Conservation (phyloP, 2,888 invertebrate genomes). For the Timema cristinae region DNA sequence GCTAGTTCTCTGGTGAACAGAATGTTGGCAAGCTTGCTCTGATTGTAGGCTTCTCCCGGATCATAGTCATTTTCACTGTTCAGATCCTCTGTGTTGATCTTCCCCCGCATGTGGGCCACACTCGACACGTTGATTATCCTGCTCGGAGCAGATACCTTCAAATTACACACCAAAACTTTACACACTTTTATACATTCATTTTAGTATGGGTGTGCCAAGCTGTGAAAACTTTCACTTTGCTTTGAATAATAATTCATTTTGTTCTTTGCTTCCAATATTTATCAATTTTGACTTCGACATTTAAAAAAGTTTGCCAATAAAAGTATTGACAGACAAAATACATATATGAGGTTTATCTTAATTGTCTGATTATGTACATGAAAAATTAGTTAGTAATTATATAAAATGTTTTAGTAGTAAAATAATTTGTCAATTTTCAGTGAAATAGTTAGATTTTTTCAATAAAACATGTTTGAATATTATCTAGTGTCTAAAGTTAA, state of each 20-base stretch:
- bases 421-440: not conserved
- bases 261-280: too few species aligned
- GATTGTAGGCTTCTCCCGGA: conserved; percentile 62
- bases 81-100: conserved; percentile 63
- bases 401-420: conserved; percentile 1
- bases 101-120: conserved; percentile 62
- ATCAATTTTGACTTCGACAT: too few species aligned
- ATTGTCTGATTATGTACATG: not conserved
- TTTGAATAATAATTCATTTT: too few species aligned
- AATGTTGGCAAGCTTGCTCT: conserved; percentile 76
- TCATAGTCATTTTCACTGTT: conserved; percentile 67
- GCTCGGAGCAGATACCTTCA: conserved; percentile 46
- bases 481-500: too few species aligned
- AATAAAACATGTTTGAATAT: not conserved
- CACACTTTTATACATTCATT: too few species aligned
- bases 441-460: not conserved
- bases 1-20: conserved; percentile 68
- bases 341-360: too few species aligned
- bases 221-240: too few species aligned
- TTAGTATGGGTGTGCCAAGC: too few species aligned
- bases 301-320: too few species aligned
- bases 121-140: conserved; percentile 73
- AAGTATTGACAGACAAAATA: too few species aligned
- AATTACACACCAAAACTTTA: not conserved
- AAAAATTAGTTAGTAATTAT: not conserved